phyloP scores from a whole-genome alignment of 1,140 invertebrate genomes.

The Drosophila kikkawai region DNA sequence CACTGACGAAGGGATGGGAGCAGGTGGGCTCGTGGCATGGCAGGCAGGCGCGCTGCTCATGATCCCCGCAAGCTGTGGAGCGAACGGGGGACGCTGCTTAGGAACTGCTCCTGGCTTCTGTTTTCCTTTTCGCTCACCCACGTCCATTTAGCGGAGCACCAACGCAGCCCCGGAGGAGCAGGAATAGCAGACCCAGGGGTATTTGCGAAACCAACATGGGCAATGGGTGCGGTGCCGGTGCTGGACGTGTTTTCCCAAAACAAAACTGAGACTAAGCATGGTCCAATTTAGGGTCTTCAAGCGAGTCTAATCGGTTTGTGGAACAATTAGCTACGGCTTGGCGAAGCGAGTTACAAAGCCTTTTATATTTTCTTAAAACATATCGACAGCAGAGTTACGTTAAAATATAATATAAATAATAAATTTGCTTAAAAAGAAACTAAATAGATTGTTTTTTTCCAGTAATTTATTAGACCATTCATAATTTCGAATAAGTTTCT shows the following conservation, averaged over 20 bases:
- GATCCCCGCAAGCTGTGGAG: conserved; percentile 48
- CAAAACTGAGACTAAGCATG: conserved; percentile 7
- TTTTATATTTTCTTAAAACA: neutral
- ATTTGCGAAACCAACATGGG: conserved; percentile 12
- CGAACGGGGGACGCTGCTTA: neutral
- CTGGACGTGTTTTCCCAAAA: neutral
- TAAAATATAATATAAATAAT: too few relatives aligned
- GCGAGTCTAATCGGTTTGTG: conserved; percentile 40
- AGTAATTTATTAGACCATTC: neutral
- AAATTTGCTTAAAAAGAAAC: neutral
- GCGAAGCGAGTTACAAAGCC: neutral
- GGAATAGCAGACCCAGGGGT: neutral
- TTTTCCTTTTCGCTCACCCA: conserved; percentile 34
- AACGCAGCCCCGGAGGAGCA: neutral
- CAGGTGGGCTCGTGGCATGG: conserved; percentile 47
- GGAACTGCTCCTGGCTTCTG: neutral
- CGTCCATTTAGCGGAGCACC: conserved; percentile 2
- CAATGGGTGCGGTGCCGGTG: neutral
- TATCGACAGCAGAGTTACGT: too few relatives aligned
- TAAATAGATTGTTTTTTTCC: neutral
- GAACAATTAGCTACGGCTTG: conserved; percentile 46
- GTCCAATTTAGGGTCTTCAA: conserved; percentile 24
- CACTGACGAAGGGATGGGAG: neutral
- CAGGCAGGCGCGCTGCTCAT: conserved; percentile 51
- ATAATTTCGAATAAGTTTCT: neutral